Percentiles rank a stretch among this genome's conserved stretches.
Evolutionary conservation across 1,140 invertebrate species (phyloP).

Genomic region (Adoxophyes honmai): DNA sequence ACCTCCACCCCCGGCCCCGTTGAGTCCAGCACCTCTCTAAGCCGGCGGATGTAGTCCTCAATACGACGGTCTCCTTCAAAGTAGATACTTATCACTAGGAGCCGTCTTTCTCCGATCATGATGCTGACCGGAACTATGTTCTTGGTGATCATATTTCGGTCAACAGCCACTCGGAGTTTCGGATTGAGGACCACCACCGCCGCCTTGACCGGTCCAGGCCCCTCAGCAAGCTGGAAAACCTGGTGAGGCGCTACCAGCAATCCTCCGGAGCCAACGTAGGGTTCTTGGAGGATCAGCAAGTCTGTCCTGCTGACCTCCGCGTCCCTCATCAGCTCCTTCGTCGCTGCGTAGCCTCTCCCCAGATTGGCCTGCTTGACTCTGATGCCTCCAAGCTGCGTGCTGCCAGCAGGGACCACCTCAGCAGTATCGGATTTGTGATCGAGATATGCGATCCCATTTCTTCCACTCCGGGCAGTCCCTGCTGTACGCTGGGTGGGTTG

Average conservation of each 20-base stretch:
- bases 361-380: not conserved
- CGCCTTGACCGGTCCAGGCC: not conserved
- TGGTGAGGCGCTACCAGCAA: not conserved
- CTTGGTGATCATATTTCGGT: not conserved
- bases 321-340: not conserved
- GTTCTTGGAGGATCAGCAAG: not conserved
- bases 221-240: not conserved
- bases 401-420: not conserved
- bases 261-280: not conserved
- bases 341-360: not conserved
- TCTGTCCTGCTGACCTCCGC: not conserved
- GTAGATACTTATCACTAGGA: not conserved
- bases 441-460: not conserved
- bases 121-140: not conserved
- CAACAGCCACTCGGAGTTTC: not conserved
- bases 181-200: not conserved
- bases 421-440: not conserved
- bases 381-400: not conserved
- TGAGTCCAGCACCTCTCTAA: not conserved
- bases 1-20: not conserved
- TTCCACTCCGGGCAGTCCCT: not conserved
- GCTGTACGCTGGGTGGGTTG: not conserved
- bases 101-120: not conserved
- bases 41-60: not conserved
- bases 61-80: not conserved